A percentile compares a stretch with the other conserved stretches of the same genome.
Evolutionary conservation across 53 echinoderm and acorn worm genomes (phyloP).

Genomic region (Apostichopus leukothele): DNA sequence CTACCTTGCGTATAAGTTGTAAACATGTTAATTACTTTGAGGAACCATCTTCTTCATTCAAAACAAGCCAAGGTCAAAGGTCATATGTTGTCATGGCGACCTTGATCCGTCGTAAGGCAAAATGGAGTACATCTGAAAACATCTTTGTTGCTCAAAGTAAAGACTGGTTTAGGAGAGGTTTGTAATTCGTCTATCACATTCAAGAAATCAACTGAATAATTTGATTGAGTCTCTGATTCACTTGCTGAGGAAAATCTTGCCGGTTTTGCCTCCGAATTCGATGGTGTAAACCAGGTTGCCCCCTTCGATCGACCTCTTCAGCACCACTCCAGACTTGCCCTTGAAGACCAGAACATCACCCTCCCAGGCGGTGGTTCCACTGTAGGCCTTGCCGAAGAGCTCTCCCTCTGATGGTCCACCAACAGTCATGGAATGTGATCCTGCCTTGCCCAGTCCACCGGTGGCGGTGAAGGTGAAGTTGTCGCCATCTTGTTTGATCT

Average conservation of each 20-base stretch:
- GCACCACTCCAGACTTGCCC: slow-evolving; percentile 51
- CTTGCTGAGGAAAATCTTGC: slow-evolving; percentile 59
- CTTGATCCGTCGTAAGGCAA: too few species aligned
- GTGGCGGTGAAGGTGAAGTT: slow-evolving; percentile 59
- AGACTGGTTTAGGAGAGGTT: too few species aligned
- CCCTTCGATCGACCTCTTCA: slow-evolving; percentile 56
- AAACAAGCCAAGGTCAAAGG: too few species aligned
- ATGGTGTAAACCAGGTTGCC: slow-evolving; percentile 64
- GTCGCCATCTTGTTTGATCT: slow-evolving; percentile 68
- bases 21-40: too few species aligned
- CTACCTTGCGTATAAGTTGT: too few species aligned
- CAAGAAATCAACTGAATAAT: too few species aligned
- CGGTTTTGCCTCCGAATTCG: slow-evolving; percentile 45
- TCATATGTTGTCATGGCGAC: too few species aligned
- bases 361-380: slow-evolving; percentile 54
- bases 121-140: too few species aligned
- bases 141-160: too few species aligned
- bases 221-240: neutral
- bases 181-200: too few species aligned
- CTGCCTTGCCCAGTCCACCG: slow-evolving; percentile 44
- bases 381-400: slow-evolving; percentile 46
- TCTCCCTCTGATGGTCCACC: slow-evolving; percentile 51
- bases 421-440: slow-evolving; percentile 50
- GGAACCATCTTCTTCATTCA: too few species aligned
- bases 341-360: slow-evolving; percentile 52